Percentiles rank a stretch among this genome's conserved stretches.
Evolutionary conservation across 2,888 invertebrate genomes (phyloP).

Genomic region (Nomada lathburiana): DNA sequence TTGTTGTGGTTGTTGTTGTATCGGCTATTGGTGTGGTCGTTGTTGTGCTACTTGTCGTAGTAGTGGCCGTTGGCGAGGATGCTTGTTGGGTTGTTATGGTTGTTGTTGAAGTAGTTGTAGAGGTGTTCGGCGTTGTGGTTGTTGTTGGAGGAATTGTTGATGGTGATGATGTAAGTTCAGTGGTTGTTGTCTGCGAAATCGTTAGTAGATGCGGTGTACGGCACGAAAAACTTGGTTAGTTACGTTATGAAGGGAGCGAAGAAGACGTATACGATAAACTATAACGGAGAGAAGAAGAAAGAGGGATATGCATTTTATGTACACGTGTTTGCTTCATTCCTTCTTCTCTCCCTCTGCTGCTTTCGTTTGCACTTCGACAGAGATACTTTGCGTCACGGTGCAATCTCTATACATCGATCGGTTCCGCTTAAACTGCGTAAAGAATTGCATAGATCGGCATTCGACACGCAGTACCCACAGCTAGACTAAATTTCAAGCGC

Average conservation of each 20-base stretch:
- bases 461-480: conserved; percentile 62
- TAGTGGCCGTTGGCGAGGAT: conserved; percentile 55
- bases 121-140: conserved; percentile 62
- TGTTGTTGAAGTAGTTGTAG: conserved; percentile 66
- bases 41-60: conserved; percentile 66
- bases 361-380: conserved; percentile 45
- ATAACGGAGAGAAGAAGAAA: background rate
- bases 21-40: conserved; percentile 76
- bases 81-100: conserved; percentile 61
- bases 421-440: conserved; percentile 38
- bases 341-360: conserved; percentile 30
- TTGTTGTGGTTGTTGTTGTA: conserved; percentile 58
- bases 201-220: conserved; percentile 84
- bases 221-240: conserved; percentile 81
- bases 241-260: conserved; percentile 68
- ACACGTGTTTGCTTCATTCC: background rate
- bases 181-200: conserved; percentile 82
- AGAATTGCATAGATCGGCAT: conserved; percentile 45
- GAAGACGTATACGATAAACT: conserved; percentile 51
- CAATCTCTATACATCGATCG: conserved; percentile 54
- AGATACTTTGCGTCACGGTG: conserved; percentile 11
- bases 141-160: conserved; percentile 66
- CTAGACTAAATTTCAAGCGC: conserved; percentile 66
- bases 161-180: conserved; percentile 73
- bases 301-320: background rate